Evolutionary conservation across 2,888 invertebrate genomes (phyloP).

Genomic region (Hipparchia sbordonii): DNA sequence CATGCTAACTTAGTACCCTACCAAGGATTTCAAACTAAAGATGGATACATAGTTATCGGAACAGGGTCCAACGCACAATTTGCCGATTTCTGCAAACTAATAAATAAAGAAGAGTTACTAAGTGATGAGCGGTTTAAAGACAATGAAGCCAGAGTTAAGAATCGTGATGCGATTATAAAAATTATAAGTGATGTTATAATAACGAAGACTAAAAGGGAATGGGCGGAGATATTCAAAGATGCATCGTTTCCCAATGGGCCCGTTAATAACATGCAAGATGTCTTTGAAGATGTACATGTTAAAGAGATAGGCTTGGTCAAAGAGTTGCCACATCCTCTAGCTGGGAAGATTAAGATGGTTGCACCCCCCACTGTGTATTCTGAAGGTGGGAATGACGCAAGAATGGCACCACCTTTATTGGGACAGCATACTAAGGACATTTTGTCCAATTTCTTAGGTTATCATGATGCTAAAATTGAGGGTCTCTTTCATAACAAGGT

Average conservation of each 20-base stretch:
- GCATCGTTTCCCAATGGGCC: constrained; percentile 94
- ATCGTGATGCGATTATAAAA: constrained; percentile 87
- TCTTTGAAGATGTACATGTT: constrained; percentile 95
- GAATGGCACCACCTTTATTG: constrained; percentile 90
- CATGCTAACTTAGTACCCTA: constrained; percentile 98
- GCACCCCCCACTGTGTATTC: constrained; percentile 94
- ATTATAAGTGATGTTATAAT: constrained; percentile 83
- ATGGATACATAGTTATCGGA: constrained; percentile 93
- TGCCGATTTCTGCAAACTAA: constrained; percentile 85
- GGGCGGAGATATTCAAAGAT: constrained; percentile 87
- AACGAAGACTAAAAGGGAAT: constrained; percentile 88
- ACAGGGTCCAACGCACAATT: constrained; percentile 94
- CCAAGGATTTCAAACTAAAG: constrained; percentile 92
- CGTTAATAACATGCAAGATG: constrained; percentile 92
- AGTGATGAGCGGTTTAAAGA: constrained; percentile 85
- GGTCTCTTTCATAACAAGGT: constrained; percentile 74
- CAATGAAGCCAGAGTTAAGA: constrained; percentile 89
- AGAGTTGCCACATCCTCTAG: constrained; percentile 86
- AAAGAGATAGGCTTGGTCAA: constrained; percentile 87
- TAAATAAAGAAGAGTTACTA: constrained; percentile 84
- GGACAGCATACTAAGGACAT: constrained; percentile 95
- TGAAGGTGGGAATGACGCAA: constrained; percentile 86
- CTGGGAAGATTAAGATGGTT: constrained; percentile 89
- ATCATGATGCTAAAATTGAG: constrained; percentile 83
- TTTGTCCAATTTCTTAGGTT: constrained; percentile 86